These are phyloP conservation scores for Urocolius indicus DNA, from an alignment of 2,113 vertebrate genomes.

Conservation along the genomic window DNA sequence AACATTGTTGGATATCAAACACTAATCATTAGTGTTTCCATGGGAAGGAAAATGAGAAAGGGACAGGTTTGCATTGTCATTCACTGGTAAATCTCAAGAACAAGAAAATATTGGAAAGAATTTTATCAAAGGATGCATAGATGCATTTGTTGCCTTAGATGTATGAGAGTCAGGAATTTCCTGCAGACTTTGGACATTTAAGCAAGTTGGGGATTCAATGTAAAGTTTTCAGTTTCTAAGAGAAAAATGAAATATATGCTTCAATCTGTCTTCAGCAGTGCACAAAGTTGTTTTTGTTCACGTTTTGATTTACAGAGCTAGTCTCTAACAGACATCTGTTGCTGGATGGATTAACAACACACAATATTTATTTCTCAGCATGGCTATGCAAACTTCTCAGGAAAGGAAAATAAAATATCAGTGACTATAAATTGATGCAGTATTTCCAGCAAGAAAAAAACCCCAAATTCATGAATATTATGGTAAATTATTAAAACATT, in stretches of 20 bases:
- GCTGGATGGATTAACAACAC: constrained; percentile 49
- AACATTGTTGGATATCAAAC: background rate
- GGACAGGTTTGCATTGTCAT: background rate
- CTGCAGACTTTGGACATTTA: background rate
- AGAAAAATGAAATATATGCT: background rate
- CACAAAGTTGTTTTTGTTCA: constrained; percentile 36
- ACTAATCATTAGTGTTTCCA: background rate
- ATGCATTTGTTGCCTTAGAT: background rate
- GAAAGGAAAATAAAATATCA: background rate
- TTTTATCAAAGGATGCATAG: background rate
- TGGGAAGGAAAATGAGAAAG: background rate
- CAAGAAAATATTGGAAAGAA: background rate
- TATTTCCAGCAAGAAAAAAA: constrained; percentile 19
- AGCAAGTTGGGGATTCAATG: background rate
- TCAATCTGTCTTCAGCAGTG: background rate
- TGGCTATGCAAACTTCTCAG: constrained; percentile 8
- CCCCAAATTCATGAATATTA: background rate
- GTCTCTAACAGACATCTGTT: constrained; percentile 51
- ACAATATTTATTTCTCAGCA: constrained; percentile 35
- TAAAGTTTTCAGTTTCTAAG: background rate
- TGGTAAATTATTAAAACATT: constrained; percentile 20
- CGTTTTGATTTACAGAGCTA: constrained; percentile 46
- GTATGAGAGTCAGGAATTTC: background rate
- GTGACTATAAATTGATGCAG: constrained; percentile 1
- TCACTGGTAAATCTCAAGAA: background rate